Percentiles rank a stretch among this genome's conserved stretches.
phyloP scores from a whole-genome alignment of 2,888 invertebrate species.

The Chloroclystis v-ata region DNA sequence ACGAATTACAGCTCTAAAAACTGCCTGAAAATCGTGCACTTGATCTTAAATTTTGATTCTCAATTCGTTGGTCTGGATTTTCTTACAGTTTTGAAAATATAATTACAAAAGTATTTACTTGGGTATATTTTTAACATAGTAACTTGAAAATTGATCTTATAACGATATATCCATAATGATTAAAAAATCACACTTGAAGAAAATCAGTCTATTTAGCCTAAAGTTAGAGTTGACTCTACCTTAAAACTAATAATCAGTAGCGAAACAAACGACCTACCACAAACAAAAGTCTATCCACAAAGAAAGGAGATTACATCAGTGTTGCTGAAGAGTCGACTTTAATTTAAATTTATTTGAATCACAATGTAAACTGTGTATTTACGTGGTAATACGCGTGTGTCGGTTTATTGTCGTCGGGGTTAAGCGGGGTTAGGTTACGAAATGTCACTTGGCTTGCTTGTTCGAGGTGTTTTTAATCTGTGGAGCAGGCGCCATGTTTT shows the following conservation, averaged over 20 bases:
- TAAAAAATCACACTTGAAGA: too few species aligned
- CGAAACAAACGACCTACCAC: conserved; percentile 50
- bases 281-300: conserved; percentile 22
- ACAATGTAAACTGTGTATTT: conserved; percentile 65
- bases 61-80: too few species aligned
- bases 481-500: neutral
- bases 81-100: too few species aligned
- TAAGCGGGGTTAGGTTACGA: conserved; percentile 63
- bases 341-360: conserved; percentile 74
- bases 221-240: too few species aligned
- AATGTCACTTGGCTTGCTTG: conserved; percentile 32
- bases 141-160: too few species aligned
- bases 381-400: conserved; percentile 58
- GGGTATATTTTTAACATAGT: too few species aligned
- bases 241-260: conserved; percentile 28
- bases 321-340: conserved; percentile 51
- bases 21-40: too few species aligned
- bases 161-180: too few species aligned
- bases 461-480: conserved; percentile 6
- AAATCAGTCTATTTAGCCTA: too few species aligned
- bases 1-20: too few species aligned
- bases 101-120: too few species aligned
- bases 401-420: conserved; percentile 55
- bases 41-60: too few species aligned
- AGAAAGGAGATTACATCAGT: conserved; percentile 25